Evolutionary conservation across 2,797 vertebrate species (phyloP), one percentile per base, ranked within the genome.

Genomic region (Fratercula arctica): DNA sequence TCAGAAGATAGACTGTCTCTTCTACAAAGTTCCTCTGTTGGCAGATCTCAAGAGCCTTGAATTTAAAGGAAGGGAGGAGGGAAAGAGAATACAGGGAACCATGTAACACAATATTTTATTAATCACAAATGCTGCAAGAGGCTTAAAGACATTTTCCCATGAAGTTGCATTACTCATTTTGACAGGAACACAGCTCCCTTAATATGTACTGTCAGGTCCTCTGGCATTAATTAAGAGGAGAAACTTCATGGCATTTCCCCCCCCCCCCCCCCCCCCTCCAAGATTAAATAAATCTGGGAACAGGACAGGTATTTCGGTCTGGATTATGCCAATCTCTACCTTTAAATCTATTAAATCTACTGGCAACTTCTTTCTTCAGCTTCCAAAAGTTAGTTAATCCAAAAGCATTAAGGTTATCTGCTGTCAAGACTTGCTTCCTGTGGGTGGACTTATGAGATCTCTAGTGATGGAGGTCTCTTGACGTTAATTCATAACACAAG

Each of bases 11-110:
- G 87, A 99, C 99, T 0, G 99, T 99, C 95, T 99, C 99, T 98
- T 99, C 99, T 48, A 99, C 99, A 95, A 99, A 99, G 97, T 99
- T 99, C 95, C 99, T 99, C 98, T 99, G 99, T 82, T 99, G 99
- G 97, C 99, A 99, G 96, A 99, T 99, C 97, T 99, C 99, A 87
- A 99, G 98, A 96, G 99, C 99, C 99, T 99, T 97, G 74, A 90
- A 95, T 94, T 86, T 78, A 79, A 94, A 85, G 76, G 41, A 92
- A 89, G 39, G 51, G 17, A 69, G 54, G 76, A 90, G 81, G n/a
- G 33, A 61, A 93, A 84, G 24, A 86, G 43, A 96, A 89, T 60
- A 74, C 7, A 67, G 53, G 13, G 80, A 93, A 94, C 5, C 6
- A 84, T 21, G 56, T 81, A 80, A 94, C 45, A 60, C n/a, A 24